Evolutionary conservation across 2,888 invertebrate species (phyloP), one percentile per base, ranked within the genome.

Genomic region (Furcula furcula): DNA sequence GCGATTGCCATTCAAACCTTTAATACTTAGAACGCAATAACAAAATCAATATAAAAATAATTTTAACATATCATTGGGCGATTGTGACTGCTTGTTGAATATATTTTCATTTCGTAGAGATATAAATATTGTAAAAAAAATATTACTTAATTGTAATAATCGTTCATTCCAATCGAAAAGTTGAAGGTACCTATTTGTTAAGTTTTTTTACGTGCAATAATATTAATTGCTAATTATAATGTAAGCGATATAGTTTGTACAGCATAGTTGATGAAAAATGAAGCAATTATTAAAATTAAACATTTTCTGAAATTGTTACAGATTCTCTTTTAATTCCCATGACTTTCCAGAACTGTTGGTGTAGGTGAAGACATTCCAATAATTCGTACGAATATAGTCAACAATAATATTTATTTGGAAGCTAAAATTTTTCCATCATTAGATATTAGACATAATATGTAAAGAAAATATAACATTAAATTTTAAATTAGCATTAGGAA

Each of bases 161-260:
- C 71, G 87, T 88, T 88, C 88, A 88, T 88, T 88, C 88, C 88
- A 88, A 82, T 83, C 77, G 83, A 88, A 86, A 85, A 78, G 86
- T 85, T 88, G 83, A 87, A 79, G 76, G 69, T 86, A 87, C 74
- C 76, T 88, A 86, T 84, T 88, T 87, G 86, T 88, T 88, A 88
- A 88, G 88, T 88, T 88, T 88, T 79, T 88, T 88, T 88, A 88
- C 88, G 88, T 88, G 88, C 88, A 88, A 88, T 88, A n/a, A n/a
- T 88, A 87, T 88, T 88, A 86, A 88, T 87, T 87, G 88, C 88
- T 88, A 88, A 86, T 84, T 83, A 68, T 84, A 87, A 84, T 87
- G 79, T 88, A 88, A 88, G 88, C 86, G 71, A 84, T 75, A 81
- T 88, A 88, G 88, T 85, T 83, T 88, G 86, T 88, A 88, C 84